phyloP scores from a whole-genome alignment of 1,140 invertebrate genomes.

The Eriocheir sinensis region DNA sequence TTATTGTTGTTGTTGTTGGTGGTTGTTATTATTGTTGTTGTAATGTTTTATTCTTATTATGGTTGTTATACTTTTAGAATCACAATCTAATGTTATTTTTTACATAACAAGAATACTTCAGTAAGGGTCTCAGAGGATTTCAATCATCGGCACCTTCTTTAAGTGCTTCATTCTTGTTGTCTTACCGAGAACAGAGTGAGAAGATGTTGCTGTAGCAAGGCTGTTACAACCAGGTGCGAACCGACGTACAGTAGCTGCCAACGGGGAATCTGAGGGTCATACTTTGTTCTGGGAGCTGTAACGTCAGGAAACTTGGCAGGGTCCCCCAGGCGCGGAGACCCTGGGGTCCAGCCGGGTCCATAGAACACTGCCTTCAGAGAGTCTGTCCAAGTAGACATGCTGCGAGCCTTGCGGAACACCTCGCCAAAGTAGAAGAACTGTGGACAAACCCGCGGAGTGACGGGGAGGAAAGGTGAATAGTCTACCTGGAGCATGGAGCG shows the following conservation, averaged over 20 bases:
- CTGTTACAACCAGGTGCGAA: constrained; percentile 11
- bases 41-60: no score
- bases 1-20: no score
- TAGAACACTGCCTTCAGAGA: constrained; percentile 64
- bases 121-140: no score
- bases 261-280: constrained; percentile 47
- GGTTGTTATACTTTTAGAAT: no score
- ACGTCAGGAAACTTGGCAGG: background rate
- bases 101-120: no score
- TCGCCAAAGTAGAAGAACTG: constrained; percentile 52
- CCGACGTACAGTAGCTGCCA: constrained; percentile 37
- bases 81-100: no score
- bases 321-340: constrained; percentile 49
- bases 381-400: constrained; percentile 47
- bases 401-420: constrained; percentile 45
- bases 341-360: constrained; percentile 64
- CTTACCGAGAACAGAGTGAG: constrained; percentile 27
- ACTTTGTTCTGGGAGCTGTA: constrained; percentile 8
- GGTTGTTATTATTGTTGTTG: no score
- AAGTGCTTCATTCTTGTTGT: no score
- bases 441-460: background rate
- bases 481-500: no score
- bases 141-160: no score
- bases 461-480: no score
- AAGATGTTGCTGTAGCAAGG: constrained; percentile 34